Percentiles rank a stretch among this genome's conserved stretches.
phyloP scores from a whole-genome alignment of 1,140 invertebrate genomes.

The Sycobia sp. region DNA sequence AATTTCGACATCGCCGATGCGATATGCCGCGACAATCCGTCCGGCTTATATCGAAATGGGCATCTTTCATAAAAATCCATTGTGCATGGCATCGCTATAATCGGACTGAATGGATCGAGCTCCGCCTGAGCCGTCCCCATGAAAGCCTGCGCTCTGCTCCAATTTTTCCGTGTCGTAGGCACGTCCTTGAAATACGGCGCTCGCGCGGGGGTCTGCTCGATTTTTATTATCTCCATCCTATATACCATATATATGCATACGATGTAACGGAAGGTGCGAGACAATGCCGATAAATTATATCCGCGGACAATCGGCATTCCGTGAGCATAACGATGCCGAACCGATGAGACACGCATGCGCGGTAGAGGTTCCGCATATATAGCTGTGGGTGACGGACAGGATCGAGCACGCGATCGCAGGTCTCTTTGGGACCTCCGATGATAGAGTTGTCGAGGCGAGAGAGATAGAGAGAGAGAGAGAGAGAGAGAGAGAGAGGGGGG shows the following conservation, averaged over 20 bases:
- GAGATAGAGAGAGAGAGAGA: too few species aligned
- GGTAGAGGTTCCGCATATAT: too few species aligned
- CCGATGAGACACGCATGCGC: slow-evolving; percentile 20
- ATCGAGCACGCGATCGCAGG: too few species aligned
- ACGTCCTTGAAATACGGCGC: too few species aligned
- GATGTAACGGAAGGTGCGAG: slow-evolving; percentile 20
- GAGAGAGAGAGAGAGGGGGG: too few species aligned
- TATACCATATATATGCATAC: too few species aligned
- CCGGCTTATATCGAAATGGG: background rate
- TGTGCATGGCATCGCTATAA: too few species aligned
- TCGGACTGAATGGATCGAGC: background rate
- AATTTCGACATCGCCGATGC: slow-evolving; percentile 14
- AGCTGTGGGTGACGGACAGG: too few species aligned
- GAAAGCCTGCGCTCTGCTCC: slow-evolving; percentile 5
- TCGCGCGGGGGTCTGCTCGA: too few species aligned
- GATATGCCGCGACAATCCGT: too few species aligned
- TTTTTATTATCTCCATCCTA: slow-evolving; percentile 15
- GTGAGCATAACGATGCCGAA: slow-evolving; percentile 1
- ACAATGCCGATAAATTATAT: slow-evolving; percentile 31
- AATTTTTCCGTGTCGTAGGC: background rate
- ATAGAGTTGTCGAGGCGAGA: too few species aligned
- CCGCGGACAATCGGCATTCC: slow-evolving; percentile 18
- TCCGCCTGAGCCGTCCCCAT: background rate
- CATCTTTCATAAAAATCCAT: background rate
- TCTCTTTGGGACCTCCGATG: too few species aligned